Percentiles rank a stretch among this genome's conserved stretches.
Conservation (phyloP, 1,140 invertebrate genomes). For the Periplaneta americana region DNA sequence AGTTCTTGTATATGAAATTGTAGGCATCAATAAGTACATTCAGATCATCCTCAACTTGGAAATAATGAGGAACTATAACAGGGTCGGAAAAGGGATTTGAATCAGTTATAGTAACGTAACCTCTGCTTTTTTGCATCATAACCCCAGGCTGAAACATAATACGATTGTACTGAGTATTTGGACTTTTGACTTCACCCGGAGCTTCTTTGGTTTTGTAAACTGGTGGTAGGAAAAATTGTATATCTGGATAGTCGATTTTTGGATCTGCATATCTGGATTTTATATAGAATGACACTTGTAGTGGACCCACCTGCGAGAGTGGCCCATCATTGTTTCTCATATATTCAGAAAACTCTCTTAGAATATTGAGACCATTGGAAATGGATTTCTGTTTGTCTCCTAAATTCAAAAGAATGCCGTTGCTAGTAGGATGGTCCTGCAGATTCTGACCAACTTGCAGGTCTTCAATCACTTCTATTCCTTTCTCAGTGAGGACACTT, state of each 20-base stretch:
- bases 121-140: not conserved
- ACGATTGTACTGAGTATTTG: not conserved
- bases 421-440: slow-evolving; percentile 61
- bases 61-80: not conserved
- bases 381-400: not conserved
- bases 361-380: not conserved
- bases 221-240: not conserved
- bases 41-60: not conserved
- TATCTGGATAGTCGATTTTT: not conserved
- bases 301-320: not conserved
- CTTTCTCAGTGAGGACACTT: slow-evolving; percentile 27
- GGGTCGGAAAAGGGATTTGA: not conserved
- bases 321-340: not conserved
- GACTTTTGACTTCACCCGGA: not conserved
- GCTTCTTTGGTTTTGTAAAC: not conserved
- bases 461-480: slow-evolving; percentile 45
- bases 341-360: not conserved
- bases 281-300: not conserved
- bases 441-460: slow-evolving; percentile 75
- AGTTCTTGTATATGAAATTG: slow-evolving; percentile 39
- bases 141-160: not conserved
- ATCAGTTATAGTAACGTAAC: not conserved
- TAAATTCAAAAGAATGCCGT: not conserved
- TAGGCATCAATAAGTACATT: slow-evolving; percentile 57
- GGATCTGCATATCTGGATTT: not conserved